A percentile compares a stretch with the other conserved stretches of the same genome.
Conservation (phyloP, 2,888 invertebrate genomes). For the Frankliniella intonsa region DNA sequence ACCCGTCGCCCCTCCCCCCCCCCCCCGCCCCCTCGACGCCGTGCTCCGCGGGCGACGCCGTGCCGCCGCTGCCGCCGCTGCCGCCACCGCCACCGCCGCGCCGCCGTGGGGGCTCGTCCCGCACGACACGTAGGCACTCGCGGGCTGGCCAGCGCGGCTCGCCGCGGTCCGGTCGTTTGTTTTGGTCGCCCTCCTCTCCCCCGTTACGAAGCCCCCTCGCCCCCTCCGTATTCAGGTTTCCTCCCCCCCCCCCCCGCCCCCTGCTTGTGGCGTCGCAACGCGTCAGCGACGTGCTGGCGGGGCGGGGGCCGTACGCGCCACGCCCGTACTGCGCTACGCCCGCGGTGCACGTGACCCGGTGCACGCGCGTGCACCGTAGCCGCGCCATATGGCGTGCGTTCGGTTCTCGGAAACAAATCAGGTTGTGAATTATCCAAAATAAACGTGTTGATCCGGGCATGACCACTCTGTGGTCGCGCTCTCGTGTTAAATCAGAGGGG, state of each 20-base stretch:
- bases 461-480: background rate
- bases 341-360: background rate
- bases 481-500: background rate
- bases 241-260: too few species aligned
- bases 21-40: background rate
- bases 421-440: too few species aligned
- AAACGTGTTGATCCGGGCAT: too few species aligned
- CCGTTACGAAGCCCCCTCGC: too few species aligned
- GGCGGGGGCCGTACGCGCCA: too few species aligned
- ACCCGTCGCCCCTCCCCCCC: background rate
- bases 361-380: background rate
- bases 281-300: too few species aligned
- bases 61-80: background rate
- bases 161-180: slow-evolving; percentile 1
- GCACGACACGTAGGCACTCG: background rate
- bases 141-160: background rate
- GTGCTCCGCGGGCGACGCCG: background rate
- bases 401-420: too few species aligned
- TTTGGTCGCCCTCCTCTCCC: background rate
- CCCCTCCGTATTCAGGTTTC: too few species aligned
- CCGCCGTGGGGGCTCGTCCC: background rate
- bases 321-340: background rate
- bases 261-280: too few species aligned
- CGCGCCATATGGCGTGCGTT: too few species aligned
- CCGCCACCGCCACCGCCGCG: background rate